phyloP scores from a whole-genome alignment of 2,888 invertebrate species.

The Ecdyonurus torrentis region DNA sequence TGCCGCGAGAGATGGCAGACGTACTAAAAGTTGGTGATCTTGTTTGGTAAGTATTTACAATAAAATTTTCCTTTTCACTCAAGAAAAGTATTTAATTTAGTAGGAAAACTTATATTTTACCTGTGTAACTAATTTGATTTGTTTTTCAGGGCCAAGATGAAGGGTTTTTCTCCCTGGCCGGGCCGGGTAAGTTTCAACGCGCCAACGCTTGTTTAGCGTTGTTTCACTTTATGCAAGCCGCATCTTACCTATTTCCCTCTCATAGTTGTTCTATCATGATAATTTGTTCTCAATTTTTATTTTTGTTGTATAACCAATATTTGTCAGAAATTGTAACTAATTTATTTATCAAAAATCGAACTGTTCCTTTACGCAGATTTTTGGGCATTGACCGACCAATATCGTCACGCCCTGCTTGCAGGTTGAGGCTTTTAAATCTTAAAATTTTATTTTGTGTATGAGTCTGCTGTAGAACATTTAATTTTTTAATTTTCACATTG shows the following conservation, averaged over 20 bases:
- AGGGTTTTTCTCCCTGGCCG: conserved; percentile 93
- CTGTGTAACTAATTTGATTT: conserved; percentile 18
- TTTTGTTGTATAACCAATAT: too few species aligned
- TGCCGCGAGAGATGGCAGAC: conserved; percentile 29
- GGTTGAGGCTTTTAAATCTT: too few species aligned
- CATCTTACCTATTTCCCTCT: neutral
- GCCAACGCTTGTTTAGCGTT: neutral
- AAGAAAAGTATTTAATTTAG: neutral
- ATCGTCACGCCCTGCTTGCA: too few species aligned
- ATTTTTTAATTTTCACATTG: too few species aligned
- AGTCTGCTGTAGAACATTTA: too few species aligned
- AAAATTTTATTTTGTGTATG: too few species aligned
- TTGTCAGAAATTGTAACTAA: too few species aligned
- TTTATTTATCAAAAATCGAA: too few species aligned
- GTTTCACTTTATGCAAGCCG: neutral
- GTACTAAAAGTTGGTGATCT: conserved; percentile 46
- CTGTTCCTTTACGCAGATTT: too few species aligned
- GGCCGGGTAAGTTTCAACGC: conserved; percentile 63
- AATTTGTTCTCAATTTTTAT: too few species aligned
- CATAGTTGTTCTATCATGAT: too few species aligned
- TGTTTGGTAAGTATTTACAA: conserved; percentile 41
- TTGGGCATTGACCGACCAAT: too few species aligned
- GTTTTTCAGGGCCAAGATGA: conserved; percentile 89
- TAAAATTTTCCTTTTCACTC: neutral
- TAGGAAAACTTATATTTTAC: neutral